Evolutionary conservation across 2,113 vertebrate genomes (phyloP).

Genomic region (Antechinus stuartii): DNA sequence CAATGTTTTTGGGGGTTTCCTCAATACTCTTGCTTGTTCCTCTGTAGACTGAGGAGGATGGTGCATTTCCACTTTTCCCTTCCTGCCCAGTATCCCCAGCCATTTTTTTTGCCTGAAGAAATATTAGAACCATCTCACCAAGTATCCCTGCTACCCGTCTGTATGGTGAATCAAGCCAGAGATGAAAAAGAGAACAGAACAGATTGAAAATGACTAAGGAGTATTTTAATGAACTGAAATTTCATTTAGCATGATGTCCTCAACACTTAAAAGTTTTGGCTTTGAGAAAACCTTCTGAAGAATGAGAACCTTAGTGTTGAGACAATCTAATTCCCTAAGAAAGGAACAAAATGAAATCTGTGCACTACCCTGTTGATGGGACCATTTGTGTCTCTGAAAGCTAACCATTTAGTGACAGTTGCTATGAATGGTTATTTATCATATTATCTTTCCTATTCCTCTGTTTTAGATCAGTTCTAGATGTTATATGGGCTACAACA

Average conservation of each 20-base stretch:
- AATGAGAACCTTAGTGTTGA: background rate
- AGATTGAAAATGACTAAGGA: background rate
- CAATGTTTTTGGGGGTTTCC: background rate
- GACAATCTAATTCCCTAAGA: background rate
- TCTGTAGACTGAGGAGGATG: background rate
- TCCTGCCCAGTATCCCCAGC: background rate
- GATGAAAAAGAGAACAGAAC: background rate
- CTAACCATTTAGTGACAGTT: background rate
- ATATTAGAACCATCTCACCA: background rate
- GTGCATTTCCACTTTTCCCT: background rate
- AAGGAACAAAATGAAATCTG: background rate
- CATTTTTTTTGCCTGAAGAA: background rate
- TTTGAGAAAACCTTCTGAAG: background rate
- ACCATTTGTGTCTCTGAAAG: background rate
- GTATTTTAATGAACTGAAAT: background rate
- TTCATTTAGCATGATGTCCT: background rate
- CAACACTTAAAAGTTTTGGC: background rate
- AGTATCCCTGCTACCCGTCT: background rate
- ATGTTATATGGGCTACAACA: background rate
- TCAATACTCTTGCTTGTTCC: background rate
- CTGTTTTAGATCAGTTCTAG: background rate
- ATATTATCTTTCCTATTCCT: background rate
- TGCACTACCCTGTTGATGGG: background rate
- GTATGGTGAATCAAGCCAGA: background rate
- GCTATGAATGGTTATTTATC: background rate